phyloP scores from a whole-genome alignment of 2,113 vertebrate species.

The Talpa occidentalis region DNA sequence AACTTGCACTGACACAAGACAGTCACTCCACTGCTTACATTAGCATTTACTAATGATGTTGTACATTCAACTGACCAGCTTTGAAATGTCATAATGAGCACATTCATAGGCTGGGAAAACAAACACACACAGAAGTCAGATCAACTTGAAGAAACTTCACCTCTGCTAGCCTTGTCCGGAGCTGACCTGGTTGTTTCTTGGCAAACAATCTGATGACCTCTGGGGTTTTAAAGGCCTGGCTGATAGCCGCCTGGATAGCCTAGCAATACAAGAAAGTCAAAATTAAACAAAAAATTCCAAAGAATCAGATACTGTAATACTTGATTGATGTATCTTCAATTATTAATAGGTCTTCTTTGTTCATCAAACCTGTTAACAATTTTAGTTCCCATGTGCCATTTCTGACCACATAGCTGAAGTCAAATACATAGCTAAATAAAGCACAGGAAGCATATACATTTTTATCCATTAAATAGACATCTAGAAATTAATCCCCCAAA shows the following conservation, averaged over 20 bases:
- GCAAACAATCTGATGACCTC: constrained; percentile 99
- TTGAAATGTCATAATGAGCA: constrained; percentile 40
- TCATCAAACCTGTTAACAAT: neutral
- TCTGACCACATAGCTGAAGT: neutral
- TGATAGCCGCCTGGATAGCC: constrained; percentile 99
- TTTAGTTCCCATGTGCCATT: constrained; percentile 30
- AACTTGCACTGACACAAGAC: neutral
- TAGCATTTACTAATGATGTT: neutral
- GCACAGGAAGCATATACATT: neutral
- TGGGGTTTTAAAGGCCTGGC: constrained; percentile 98
- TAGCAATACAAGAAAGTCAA: constrained; percentile 78
- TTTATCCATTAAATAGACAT: neutral
- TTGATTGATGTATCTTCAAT: neutral
- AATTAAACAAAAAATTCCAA: neutral
- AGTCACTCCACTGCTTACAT: neutral
- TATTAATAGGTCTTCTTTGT: neutral
- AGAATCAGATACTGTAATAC: neutral
- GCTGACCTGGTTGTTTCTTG: constrained; percentile 97
- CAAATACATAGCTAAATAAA: neutral
- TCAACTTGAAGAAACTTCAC: constrained; percentile 83
- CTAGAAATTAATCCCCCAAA: neutral
- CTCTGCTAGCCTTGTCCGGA: constrained; percentile 95
- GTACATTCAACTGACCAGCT: neutral
- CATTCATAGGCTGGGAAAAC: constrained; percentile 17
- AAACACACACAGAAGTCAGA: neutral